Evolutionary conservation across 2,888 invertebrate genomes (phyloP).

Genomic region (Dolichopus griseipennis): DNA sequence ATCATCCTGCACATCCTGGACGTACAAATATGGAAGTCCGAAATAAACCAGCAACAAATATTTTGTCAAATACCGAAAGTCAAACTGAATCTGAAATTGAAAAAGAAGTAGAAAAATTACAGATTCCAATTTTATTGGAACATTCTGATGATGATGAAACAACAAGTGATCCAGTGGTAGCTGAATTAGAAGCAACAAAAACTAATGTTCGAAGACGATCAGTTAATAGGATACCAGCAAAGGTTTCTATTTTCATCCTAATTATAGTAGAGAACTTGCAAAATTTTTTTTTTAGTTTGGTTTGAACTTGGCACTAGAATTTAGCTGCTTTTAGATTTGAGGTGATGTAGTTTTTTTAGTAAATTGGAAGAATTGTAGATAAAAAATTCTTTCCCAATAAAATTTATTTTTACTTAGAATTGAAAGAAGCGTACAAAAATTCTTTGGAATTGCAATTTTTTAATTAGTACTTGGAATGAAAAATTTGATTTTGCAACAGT

Average conservation of each 20-base stretch:
- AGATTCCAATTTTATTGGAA: not conserved
- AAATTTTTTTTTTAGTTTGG: too few species aligned
- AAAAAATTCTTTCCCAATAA: too few species aligned
- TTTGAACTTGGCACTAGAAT: not conserved
- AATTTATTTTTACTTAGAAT: too few species aligned
- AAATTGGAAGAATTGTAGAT: too few species aligned
- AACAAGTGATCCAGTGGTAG: conserved; percentile 29
- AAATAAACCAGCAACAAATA: not conserved
- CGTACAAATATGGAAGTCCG: not conserved
- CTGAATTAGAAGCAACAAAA: conserved; percentile 32
- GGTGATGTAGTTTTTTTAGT: too few species aligned
- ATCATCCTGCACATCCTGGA: not conserved
- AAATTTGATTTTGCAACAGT: too few species aligned
- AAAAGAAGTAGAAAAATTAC: not conserved
- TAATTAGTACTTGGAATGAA: too few species aligned
- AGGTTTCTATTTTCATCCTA: conserved; percentile 29
- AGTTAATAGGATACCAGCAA: conserved; percentile 32
- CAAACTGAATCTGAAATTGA: not conserved
- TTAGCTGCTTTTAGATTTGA: too few species aligned
- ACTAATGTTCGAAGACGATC: conserved; percentile 34
- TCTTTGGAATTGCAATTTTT: too few species aligned
- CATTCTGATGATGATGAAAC: conserved; percentile 42
- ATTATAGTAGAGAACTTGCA: not conserved
- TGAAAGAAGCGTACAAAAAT: too few species aligned
- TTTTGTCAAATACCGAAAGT: not conserved